These are phyloP conservation scores for Mus spretus DNA, from an alignment of 2,797 vertebrate species.

Conservation along the genomic window DNA sequence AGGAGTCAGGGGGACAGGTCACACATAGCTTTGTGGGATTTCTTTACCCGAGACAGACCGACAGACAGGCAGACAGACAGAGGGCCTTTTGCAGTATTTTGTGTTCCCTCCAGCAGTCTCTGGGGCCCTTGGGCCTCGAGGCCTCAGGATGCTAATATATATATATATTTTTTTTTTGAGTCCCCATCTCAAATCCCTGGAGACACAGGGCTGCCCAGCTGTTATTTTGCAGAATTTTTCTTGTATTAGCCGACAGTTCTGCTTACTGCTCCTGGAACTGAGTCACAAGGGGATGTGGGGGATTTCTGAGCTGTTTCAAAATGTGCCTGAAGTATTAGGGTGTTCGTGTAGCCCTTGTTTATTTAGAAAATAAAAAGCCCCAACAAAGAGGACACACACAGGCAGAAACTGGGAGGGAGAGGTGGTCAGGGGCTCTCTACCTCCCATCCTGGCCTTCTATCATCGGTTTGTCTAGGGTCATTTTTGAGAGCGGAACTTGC, in stretches of 20 bases:
- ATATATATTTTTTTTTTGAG: background rate
- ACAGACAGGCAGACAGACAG: background rate
- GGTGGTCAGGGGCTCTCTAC: background rate
- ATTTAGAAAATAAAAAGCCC: slow-evolving; percentile 55
- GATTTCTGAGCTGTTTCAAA: slow-evolving; percentile 85
- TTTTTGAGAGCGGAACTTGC: background rate
- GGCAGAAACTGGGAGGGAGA: background rate
- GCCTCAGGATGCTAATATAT: background rate
- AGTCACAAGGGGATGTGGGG: slow-evolving; percentile 83
- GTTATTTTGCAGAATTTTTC: slow-evolving; percentile 74
- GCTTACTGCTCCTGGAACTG: slow-evolving; percentile 75
- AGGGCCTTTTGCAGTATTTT: background rate
- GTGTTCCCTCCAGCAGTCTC: background rate
- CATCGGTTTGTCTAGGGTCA: background rate
- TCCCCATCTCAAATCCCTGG: slow-evolving; percentile 53
- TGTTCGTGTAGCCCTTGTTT: slow-evolving; percentile 71
- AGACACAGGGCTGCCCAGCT: slow-evolving; percentile 70
- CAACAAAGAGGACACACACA: slow-evolving; percentile 43
- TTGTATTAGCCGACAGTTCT: slow-evolving; percentile 64
- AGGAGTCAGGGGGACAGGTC: background rate
- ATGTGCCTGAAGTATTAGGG: slow-evolving; percentile 80
- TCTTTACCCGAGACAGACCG: background rate
- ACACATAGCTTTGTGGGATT: slow-evolving; percentile 30
- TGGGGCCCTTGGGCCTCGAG: background rate
- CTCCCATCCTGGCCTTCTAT: background rate